Conservation (phyloP, 2,888 invertebrate genomes). For the Spodoptera littoralis region DNA sequence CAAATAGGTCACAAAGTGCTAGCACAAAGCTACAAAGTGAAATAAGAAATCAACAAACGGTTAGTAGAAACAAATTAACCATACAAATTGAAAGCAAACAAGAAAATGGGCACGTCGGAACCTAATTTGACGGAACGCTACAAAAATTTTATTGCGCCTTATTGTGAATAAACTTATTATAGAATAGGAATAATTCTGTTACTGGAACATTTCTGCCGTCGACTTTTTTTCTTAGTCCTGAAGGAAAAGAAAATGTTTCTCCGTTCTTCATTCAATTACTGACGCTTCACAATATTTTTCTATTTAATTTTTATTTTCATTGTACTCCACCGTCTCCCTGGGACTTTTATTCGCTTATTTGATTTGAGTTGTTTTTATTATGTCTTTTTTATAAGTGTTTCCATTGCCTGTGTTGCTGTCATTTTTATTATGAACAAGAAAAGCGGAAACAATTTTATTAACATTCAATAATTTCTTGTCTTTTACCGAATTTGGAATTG, state of each 20-base stretch:
- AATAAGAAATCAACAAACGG: slow-evolving; percentile 12
- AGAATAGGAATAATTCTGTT: slow-evolving; percentile 85
- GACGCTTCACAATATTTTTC: slow-evolving; percentile 82
- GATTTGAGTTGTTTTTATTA: slow-evolving; percentile 66
- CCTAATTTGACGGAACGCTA: slow-evolving; percentile 56
- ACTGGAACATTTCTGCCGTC: slow-evolving; percentile 69
- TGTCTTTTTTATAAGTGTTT: slow-evolving; percentile 40
- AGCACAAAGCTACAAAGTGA: not conserved
- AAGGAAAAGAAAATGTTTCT: slow-evolving; percentile 67
- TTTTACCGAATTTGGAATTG: too few species aligned
- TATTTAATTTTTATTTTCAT: slow-evolving; percentile 85
- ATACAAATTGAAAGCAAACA: slow-evolving; percentile 34
- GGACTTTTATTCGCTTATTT: slow-evolving; percentile 72
- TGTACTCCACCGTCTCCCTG: slow-evolving; percentile 67
- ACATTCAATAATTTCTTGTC: not conserved
- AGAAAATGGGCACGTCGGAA: slow-evolving; percentile 49
- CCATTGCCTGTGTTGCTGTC: slow-evolving; percentile 17
- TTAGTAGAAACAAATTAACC: slow-evolving; percentile 24
- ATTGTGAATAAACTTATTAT: slow-evolving; percentile 86
- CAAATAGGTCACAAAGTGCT: too few species aligned
- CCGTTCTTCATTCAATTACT: slow-evolving; percentile 80
- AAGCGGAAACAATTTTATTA: not conserved
- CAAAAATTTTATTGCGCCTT: slow-evolving; percentile 69
- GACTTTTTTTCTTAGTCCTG: slow-evolving; percentile 53
- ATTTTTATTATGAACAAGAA: slow-evolving; percentile 5